Percentiles rank a stretch among this genome's conserved stretches.
Evolutionary conservation across 2,113 vertebrate species (phyloP).

Genomic region (Dipodomys ordii): DNA sequence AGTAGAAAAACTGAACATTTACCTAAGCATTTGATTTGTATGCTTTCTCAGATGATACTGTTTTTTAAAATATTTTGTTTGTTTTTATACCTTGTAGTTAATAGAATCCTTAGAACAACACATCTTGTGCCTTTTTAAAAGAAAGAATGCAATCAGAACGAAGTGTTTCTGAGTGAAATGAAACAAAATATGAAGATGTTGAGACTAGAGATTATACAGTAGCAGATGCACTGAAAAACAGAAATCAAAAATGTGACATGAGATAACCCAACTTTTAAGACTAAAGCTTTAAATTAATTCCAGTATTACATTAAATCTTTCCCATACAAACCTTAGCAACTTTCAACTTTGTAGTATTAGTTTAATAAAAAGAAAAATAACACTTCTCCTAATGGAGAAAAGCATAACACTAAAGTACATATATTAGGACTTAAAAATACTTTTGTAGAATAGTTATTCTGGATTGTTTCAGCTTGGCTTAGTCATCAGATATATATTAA

Average conservation of each 20-base stretch:
- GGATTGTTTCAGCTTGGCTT: conserved; percentile 3
- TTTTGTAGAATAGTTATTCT: conserved; percentile 31
- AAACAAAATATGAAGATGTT: conserved; percentile 53
- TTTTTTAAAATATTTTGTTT: conserved; percentile 33
- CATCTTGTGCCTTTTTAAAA: not conserved
- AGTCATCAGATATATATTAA: conserved; percentile 30
- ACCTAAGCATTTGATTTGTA: conserved; percentile 27
- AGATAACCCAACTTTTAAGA: conserved; percentile 50
- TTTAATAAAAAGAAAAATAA: conserved; percentile 54
- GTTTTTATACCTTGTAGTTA: conserved; percentile 1
- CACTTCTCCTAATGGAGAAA: conserved; percentile 18
- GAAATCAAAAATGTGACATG: not conserved
- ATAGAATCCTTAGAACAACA: not conserved
- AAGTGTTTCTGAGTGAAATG: conserved; percentile 35
- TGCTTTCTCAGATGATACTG: conserved; percentile 3
- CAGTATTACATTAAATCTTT: not conserved
- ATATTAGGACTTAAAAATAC: not conserved
- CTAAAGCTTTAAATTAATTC: conserved; percentile 12
- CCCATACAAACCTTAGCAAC: not conserved
- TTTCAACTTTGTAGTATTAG: conserved; percentile 25
- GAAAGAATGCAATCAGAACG: conserved; percentile 27
- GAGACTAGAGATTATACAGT: not conserved
- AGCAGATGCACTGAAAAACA: not conserved
- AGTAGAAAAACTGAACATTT: not conserved
- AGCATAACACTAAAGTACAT: conserved; percentile 1